These are phyloP conservation scores for Drosophila neocordata DNA, from an alignment of 1,140 invertebrate genomes.

Conservation along the genomic window DNA sequence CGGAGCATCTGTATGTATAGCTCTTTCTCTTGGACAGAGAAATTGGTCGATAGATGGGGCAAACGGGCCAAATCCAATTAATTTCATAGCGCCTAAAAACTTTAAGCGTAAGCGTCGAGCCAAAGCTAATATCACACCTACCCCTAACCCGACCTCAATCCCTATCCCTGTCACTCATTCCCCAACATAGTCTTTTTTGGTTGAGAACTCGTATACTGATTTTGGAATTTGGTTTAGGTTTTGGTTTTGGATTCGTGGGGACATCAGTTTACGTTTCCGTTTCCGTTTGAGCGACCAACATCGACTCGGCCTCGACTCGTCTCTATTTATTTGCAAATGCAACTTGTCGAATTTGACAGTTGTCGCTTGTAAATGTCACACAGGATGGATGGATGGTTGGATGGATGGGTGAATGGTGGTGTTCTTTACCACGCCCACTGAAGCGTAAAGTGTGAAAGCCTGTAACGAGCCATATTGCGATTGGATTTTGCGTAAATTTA, in stretches of 20 bases:
- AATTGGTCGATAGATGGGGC: conserved; percentile 24
- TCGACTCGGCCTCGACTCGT: conserved; percentile 14
- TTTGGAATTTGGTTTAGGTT: conserved; percentile 27
- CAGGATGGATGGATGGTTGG: not conserved
- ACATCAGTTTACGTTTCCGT: conserved; percentile 74
- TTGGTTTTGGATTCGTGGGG: too few relatives aligned
- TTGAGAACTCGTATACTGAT: conserved; percentile 4
- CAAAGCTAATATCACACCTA: conserved; percentile 25
- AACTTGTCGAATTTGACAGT: conserved; percentile 79
- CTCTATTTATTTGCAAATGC: conserved; percentile 80
- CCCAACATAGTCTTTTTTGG: not conserved
- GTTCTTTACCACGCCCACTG: conserved; percentile 36
- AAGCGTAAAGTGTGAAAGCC: conserved; percentile 76
- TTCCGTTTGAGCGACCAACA: conserved; percentile 64
- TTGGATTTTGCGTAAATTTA: conserved; percentile 81
- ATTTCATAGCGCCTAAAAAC: conserved; percentile 75
- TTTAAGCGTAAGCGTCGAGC: conserved; percentile 72
- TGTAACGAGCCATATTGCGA: conserved; percentile 77
- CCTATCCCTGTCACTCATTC: too few relatives aligned
- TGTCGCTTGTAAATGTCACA: conserved; percentile 74
- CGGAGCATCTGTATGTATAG: too few relatives aligned
- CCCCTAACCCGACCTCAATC: too few relatives aligned
- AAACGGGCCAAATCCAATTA: conserved; percentile 63
- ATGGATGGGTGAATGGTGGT: not conserved
- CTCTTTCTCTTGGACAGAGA: conserved; percentile 1